Evolutionary conservation across 2,797 vertebrate genomes (phyloP), one percentile per base, ranked within the genome.

Genomic region (Pangasius macronema): DNA sequence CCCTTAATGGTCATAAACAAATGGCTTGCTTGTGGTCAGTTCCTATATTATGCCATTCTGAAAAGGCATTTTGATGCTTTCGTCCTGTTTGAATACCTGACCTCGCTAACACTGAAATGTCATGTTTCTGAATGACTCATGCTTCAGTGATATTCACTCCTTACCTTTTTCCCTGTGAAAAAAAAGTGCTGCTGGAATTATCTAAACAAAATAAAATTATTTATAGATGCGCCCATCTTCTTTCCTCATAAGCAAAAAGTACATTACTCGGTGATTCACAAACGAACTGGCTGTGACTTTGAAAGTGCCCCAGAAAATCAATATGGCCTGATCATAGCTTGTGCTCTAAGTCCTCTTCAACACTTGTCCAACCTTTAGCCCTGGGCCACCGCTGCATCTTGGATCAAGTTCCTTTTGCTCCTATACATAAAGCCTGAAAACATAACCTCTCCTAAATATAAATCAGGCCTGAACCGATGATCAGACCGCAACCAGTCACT

Each of bases 1-100:
- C 93, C 95, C 94, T 95, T 95, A 93, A 94, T 94, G 94, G 94
- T 93, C 91, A 93, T 95, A 95, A 93, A 95, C 94, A 95, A 94
- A 95, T 82, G 77, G 84, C 53, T 85, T 55, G 85, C 61, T 65
- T 83, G 61, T 83, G 68, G 53, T 76, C 72, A 84, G 70, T 87
- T 85, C 77, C 86, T 82, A 79, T 88, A 82, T 67, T 75, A 68
- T 83, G 57, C 72, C 33, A 42, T 61, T 46, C 14, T n/a, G 57
- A 46, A 63, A 82, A 82, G 80, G 46, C 39, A 30, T 82, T 70
- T 59, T 85, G 68, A 42, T 68, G 46, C 33, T 81, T 76, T 75
- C 18, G 27, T 86, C 20, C 79, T 83, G 33, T 76, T 82, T 85
- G 57, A 76, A 82, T 82, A 14, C 79, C 61, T 11, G 49, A 59